Base-by-base conservation (phyloP, 2,113 vertebrate species). In the Zosterops borbonicus region DNA sequence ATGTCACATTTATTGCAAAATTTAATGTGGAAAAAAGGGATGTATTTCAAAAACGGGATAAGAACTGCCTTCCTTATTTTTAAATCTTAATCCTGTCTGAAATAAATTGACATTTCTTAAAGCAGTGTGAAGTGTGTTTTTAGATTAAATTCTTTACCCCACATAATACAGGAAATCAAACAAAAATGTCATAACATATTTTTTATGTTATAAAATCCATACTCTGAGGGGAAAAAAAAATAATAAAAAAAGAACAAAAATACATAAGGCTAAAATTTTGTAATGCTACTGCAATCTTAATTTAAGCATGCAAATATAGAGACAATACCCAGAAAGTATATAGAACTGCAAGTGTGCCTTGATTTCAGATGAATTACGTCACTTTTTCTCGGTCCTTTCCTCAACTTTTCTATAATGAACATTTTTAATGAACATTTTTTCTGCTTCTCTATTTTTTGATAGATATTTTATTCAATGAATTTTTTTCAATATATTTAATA, bases 301-400 rank as follows among this genome's bases (percentile, higher is more conserved):
- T 60, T 73, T 73, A 80, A 83, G 41, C 2, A 44, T 15, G 5
- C 2, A 73, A 60, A 0, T 44, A 17, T 24, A 69, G 83, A 89
- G 14, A 49, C 23, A 4, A 6, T 46, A 9, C 5, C 4, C n/a
- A n/a, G 19, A 87, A 87, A 46, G 3, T 49, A 27, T 7, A 33
- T 18, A 64, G 14, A 56, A n/a, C 5, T n/a, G 3, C 29, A 70
- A 8, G 4, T 58, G 33, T n/a, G 6, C 14, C 24, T 37, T 56
- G 11, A 29, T 9, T 64, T 37, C 8, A n/a, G 4, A 1, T 41
- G 37, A 15, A 55, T 69, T 74, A 47, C 0, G 0, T 33, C 21
- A 37, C 8, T 68, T 2, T 65, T 80, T 59, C 23, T 67, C 35
- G 47, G 11, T 68, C 13, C 5, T 79, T 42, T 13, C 6, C 8